These are phyloP conservation scores for Acrobeloides nanus DNA, from an alignment of 2,888 invertebrate species.

Conservation along the genomic window DNA sequence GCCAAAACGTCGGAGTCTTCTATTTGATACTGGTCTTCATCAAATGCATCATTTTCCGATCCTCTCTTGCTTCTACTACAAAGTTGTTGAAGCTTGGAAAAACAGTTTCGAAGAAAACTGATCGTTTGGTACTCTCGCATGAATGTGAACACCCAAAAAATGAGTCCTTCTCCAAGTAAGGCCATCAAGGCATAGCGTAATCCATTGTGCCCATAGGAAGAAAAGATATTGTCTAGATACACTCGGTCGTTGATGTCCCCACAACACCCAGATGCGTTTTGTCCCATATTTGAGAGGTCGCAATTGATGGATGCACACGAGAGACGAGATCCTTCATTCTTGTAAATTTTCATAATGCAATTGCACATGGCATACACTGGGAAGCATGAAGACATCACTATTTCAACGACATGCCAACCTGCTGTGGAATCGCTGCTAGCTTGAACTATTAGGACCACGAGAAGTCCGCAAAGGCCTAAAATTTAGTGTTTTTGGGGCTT, in stretches of 20 bases:
- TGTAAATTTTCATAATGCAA: conserved; percentile 26
- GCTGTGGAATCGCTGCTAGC: conserved; percentile 21
- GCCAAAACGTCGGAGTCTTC: conserved; percentile 39
- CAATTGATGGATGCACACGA: conserved; percentile 35
- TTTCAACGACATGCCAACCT: conserved; percentile 20
- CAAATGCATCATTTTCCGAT: too few relatives aligned
- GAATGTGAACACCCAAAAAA: conserved; percentile 17
- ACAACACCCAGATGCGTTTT: too few relatives aligned
- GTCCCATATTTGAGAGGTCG: background rate
- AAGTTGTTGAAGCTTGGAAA: too few relatives aligned
- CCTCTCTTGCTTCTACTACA: too few relatives aligned
- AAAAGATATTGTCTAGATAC: conserved; percentile 26
- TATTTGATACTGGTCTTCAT: too few relatives aligned
- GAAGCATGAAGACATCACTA: conserved; percentile 25
- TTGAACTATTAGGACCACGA: conserved; percentile 39
- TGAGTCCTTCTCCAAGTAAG: conserved; percentile 23
- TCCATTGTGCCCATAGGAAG: conserved; percentile 23
- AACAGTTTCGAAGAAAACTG: too few relatives aligned
- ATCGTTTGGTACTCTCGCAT: conserved; percentile 19
- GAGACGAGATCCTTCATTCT: conserved; percentile 35
- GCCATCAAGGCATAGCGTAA: conserved; percentile 29
- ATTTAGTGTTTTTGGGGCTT: too few relatives aligned
- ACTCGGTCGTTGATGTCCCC: too few relatives aligned
- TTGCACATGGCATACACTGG: conserved; percentile 26
- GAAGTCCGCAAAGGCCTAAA: conserved; percentile 38